Base-by-base conservation (phyloP, 1,140 invertebrate species). In the Drosophila sp. region DNA sequence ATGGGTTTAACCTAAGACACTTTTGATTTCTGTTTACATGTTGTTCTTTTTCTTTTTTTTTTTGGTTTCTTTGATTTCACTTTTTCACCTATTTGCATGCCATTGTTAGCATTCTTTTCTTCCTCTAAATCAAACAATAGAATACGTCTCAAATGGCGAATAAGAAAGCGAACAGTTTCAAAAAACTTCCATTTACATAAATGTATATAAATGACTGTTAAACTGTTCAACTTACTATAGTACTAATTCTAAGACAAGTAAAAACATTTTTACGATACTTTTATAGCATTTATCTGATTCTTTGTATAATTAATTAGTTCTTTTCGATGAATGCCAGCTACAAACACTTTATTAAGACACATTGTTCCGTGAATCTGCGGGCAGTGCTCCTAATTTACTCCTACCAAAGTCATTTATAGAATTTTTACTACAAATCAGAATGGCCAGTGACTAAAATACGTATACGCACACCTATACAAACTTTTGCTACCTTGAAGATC, bases 301-400 rank as follows among this genome's bases (percentile, higher is more conserved):
- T 50, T 25, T 50, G 44, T 50, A 50, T 50, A 50, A 50, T 50
- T 50, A 50, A 50, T 50, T 50, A 50, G 44, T 50, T 50, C 44
- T 50, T 27, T 50, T 50, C 3, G 4, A 27, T 27, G 44, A 50
- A 50, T 50, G 44, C 44, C 10, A 2, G 44, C 4, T 47, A 47
- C 41, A 17, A 17, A 17, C 17, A 6, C 17, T 50, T 10, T 7
- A 27, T 8, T 10, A 8, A 5, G 23, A 7, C 8, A 50, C 2
- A 38, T 38, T 10, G 35, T 10, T 10, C n/a, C n/a, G 4, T 30
- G 2, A 38, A 38, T 38, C 5, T 35, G 7, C 6, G 6, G 1
- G 8, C 33, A 30, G 4, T 35, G 8, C 33, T 7, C 33, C 1
- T 38, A 8, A 4, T 38, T 3, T 11, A 38, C 35, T 3, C 10